A percentile compares a stretch with the other conserved stretches of the same genome.
These are phyloP conservation scores for Drosophila fuyamai DNA, from an alignment of 1,140 invertebrate genomes.

Conservation along the genomic window DNA sequence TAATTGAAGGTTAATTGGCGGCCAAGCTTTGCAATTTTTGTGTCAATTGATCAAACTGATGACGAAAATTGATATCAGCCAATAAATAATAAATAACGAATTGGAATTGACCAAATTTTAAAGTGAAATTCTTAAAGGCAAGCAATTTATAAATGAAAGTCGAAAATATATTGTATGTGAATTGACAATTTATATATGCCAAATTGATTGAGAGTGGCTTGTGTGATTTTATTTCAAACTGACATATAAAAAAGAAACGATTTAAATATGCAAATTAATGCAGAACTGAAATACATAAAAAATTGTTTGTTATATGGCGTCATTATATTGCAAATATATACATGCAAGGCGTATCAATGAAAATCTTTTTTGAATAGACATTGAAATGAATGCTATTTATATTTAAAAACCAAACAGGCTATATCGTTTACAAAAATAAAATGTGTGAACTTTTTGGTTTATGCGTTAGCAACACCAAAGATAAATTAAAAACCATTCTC, in stretches of 20 bases:
- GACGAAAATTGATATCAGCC: constrained; percentile 31
- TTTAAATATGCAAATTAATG: constrained; percentile 62
- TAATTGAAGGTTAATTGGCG: constrained; percentile 63
- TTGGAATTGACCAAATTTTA: constrained; percentile 32
- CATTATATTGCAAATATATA: constrained; percentile 30
- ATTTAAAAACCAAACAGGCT: neutral
- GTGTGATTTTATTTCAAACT: constrained; percentile 42
- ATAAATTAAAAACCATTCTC: constrained; percentile 5
- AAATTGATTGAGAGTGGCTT: constrained; percentile 38
- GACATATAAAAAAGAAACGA: constrained; percentile 48
- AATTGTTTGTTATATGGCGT: constrained; percentile 22
- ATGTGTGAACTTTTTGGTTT: neutral
- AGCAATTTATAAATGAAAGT: constrained; percentile 33
- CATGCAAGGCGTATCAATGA: constrained; percentile 16
- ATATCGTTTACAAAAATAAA: constrained; percentile 4
- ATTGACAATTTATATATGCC: constrained; percentile 36
- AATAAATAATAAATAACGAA: constrained; percentile 45
- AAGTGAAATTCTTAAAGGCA: constrained; percentile 20
- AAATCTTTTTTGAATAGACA: constrained; percentile 8
- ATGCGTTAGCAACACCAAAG: neutral
- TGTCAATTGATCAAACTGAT: constrained; percentile 36
- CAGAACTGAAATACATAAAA: constrained; percentile 14
- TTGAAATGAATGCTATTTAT: neutral
- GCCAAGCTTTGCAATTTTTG: constrained; percentile 35
- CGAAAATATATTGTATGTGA: constrained; percentile 28